Percentiles rank a stretch among this genome's conserved stretches.
Evolutionary conservation across 2,888 invertebrate species (phyloP).

Genomic region (Erynnis tages): DNA sequence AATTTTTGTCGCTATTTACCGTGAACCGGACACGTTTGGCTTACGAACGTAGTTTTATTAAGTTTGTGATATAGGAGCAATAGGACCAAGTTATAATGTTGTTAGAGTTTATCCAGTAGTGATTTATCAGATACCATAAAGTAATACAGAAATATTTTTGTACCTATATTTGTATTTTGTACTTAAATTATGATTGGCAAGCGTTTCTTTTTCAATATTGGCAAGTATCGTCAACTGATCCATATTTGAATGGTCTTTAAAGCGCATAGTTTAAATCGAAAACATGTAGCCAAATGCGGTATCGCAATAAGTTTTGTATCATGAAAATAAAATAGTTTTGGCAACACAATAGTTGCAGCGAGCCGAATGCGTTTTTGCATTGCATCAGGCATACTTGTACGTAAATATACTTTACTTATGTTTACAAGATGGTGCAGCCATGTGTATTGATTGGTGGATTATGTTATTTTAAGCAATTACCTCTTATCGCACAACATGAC

Average conservation of each 20-base stretch:
- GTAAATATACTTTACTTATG: too few relatives aligned
- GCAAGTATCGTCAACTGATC: too few relatives aligned
- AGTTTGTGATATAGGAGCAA: constrained; percentile 12
- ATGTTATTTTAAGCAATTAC: too few relatives aligned
- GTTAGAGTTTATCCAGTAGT: not conserved
- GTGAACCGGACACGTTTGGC: constrained; percentile 8
- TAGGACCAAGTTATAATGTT: not conserved
- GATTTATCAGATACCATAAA: not conserved
- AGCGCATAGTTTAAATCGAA: not conserved
- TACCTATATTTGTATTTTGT: not conserved
- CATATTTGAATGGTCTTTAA: not conserved
- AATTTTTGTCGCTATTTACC: constrained; percentile 24
- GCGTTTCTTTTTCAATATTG: too few relatives aligned
- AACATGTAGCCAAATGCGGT: not conserved
- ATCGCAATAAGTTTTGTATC: not conserved
- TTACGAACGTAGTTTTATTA: constrained; percentile 15
- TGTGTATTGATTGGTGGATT: too few relatives aligned
- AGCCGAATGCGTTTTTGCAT: too few relatives aligned
- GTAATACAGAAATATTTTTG: not conserved
- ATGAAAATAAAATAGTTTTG: not conserved
- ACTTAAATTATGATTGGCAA: too few relatives aligned
- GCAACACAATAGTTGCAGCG: too few relatives aligned
- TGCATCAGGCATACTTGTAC: too few relatives aligned
- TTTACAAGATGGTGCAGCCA: too few relatives aligned
- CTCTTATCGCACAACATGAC: too few relatives aligned